Evolutionary conservation across 2,113 vertebrate species (phyloP).

Genomic region (Myocastor coypus): DNA sequence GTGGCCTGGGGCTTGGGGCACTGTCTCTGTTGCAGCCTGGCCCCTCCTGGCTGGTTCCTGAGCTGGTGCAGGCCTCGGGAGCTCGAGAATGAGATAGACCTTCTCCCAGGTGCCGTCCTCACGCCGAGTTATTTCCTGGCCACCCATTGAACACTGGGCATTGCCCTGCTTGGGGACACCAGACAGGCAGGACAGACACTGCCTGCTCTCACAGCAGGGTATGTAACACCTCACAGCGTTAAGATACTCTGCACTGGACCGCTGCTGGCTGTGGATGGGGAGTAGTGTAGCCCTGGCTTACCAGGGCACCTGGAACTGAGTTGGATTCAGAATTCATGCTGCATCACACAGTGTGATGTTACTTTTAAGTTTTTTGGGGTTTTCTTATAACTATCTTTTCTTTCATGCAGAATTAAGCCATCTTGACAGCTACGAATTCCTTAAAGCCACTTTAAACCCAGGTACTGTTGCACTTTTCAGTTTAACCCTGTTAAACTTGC

Average conservation of each 20-base stretch:
- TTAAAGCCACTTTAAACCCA: conserved; percentile 84
- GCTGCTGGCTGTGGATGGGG: not conserved
- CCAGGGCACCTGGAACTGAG: conserved; percentile 45
- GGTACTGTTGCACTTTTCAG: conserved; percentile 59
- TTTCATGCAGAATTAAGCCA: conserved; percentile 78
- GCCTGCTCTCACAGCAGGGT: not conserved
- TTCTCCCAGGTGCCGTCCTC: not conserved
- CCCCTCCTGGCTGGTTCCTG: no score
- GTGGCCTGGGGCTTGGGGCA: not conserved
- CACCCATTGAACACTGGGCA: not conserved
- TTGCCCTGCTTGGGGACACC: not conserved
- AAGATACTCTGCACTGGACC: conserved; percentile 9
- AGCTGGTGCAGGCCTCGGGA: no score
- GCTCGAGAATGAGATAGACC: not conserved
- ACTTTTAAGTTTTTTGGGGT: conserved; percentile 47
- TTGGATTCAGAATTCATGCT: not conserved
- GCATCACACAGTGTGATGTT: conserved; percentile 40
- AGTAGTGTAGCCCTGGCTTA: not conserved
- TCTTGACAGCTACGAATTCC: conserved; percentile 81
- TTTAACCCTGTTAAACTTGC: not conserved
- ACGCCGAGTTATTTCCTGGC: not conserved
- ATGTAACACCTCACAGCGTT: no score
- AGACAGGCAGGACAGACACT: not conserved
- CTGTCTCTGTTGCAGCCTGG: not conserved
- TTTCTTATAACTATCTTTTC: conserved; percentile 48